Evolutionary conservation across 92 coral and sea anemone species (phyloP).

Genomic region (Porites divaricata): DNA sequence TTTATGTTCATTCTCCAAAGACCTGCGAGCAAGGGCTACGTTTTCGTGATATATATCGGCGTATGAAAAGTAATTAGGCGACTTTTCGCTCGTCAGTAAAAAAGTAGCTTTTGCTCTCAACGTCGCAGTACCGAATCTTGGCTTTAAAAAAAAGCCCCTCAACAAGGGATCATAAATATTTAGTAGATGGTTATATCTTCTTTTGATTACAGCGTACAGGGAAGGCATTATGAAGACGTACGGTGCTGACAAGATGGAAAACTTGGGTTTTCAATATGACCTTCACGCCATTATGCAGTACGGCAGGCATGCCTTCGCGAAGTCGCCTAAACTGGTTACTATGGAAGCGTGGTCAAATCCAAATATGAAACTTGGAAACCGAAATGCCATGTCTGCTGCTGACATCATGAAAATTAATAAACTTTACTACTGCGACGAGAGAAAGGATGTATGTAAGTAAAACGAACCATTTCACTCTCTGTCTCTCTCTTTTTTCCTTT

Average conservation of each 20-base stretch:
- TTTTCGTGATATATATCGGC: too few species aligned
- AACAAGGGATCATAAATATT: too few species aligned
- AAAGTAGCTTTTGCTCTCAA: too few species aligned
- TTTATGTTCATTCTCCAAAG: too few species aligned
- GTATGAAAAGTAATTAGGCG: too few species aligned
- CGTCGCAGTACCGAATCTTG: too few species aligned
- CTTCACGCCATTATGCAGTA: conserved; percentile 16
- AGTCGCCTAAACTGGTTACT: background rate
- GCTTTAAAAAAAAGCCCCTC: too few species aligned
- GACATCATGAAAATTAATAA: conserved; percentile 11
- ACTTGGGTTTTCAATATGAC: conserved; percentile 10
- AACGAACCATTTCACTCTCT: background rate
- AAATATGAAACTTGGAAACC: conserved; percentile 20
- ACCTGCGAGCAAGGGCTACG: too few species aligned
- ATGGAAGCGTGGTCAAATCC: conserved; percentile 28
- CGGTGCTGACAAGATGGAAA: background rate
- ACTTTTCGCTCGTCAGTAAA: too few species aligned
- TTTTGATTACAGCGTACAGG: background rate
- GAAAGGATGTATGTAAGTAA: conserved; percentile 9
- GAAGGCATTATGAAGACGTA: background rate
- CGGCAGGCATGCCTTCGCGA: background rate
- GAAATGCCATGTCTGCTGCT: conserved; percentile 12
- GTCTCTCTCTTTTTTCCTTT: too few species aligned
- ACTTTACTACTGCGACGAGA: background rate
- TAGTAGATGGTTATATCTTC: background rate